Conservation (phyloP, 2,888 invertebrate species). For the Tetanocera ferruginea region DNA sequence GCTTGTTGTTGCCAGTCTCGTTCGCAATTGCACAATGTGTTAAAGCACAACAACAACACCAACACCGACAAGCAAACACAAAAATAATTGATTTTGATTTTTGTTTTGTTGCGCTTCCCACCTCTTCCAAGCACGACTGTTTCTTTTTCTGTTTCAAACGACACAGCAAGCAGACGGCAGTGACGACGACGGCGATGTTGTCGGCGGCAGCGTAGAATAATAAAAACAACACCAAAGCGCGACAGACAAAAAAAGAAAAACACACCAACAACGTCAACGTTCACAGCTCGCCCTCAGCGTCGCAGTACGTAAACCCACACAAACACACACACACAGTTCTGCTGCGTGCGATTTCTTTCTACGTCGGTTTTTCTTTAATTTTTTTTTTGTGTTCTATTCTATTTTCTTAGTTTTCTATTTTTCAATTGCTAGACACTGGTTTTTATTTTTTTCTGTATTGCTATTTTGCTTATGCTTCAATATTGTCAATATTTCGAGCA, state of each 20-base stretch:
- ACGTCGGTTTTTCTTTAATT: conserved; percentile 17
- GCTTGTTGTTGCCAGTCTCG: neutral
- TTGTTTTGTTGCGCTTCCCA: conserved; percentile 30
- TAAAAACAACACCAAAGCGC: conserved; percentile 38
- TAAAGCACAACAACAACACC: conserved; percentile 26
- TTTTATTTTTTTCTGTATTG: conserved; percentile 13
- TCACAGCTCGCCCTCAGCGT: neutral
- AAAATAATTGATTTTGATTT: conserved; percentile 36
- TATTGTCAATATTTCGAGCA: neutral
- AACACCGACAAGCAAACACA: neutral
- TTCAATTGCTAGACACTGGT: conserved; percentile 22
- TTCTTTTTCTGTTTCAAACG: neutral
- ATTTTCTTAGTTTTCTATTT: conserved; percentile 2
- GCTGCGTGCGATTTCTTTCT: conserved; percentile 32
- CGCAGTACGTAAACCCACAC: neutral
- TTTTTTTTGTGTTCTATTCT: neutral
- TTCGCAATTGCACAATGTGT: conserved; percentile 32
- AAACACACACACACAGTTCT: neutral
- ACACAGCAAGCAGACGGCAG: neutral
- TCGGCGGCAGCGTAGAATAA: conserved; percentile 30
- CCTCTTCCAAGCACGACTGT: neutral
- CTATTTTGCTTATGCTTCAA: conserved; percentile 2
- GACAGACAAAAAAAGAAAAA: neutral
- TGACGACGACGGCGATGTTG: neutral
- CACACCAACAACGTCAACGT: conserved; percentile 2